These are phyloP conservation scores for Mactromeris polynyma DNA, from an alignment of 2,888 invertebrate genomes.

Conservation along the genomic window DNA sequence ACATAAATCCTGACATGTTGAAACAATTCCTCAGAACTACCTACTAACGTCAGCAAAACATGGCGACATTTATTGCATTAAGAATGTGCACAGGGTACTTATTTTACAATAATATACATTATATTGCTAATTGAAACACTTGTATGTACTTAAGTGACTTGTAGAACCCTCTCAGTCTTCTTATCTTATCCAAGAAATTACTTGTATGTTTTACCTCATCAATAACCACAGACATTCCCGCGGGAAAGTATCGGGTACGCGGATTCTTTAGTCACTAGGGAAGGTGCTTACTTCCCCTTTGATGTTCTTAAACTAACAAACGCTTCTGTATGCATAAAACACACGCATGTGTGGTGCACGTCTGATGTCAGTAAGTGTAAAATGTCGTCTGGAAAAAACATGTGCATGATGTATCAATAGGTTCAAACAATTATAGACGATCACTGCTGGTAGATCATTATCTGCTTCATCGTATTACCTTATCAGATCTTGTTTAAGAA, in stretches of 20 bases:
- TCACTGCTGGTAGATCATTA: too few species aligned
- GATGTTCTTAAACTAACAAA: not conserved
- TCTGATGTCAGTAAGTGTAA: not conserved
- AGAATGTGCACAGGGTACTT: not conserved
- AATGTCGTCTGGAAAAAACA: not conserved
- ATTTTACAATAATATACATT: not conserved
- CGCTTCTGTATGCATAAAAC: not conserved
- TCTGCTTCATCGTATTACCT: not conserved
- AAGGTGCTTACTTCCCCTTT: not conserved
- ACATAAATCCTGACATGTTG: not conserved
- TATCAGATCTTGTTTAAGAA: not conserved
- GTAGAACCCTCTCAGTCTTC: not conserved
- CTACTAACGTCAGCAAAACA: not conserved
- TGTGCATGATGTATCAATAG: too few species aligned
- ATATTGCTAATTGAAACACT: not conserved
- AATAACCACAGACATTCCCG: not conserved
- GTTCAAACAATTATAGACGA: too few species aligned
- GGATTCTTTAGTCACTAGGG: not conserved
- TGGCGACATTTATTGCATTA: not conserved
- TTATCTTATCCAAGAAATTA: not conserved
- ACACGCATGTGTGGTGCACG: not conserved
- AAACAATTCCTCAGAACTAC: not conserved
- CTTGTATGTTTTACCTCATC: not conserved
- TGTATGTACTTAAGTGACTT: not conserved
- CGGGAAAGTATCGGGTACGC: not conserved